Base-by-base conservation (phyloP, 2,888 invertebrate genomes). In the Campaea margaritaria region DNA sequence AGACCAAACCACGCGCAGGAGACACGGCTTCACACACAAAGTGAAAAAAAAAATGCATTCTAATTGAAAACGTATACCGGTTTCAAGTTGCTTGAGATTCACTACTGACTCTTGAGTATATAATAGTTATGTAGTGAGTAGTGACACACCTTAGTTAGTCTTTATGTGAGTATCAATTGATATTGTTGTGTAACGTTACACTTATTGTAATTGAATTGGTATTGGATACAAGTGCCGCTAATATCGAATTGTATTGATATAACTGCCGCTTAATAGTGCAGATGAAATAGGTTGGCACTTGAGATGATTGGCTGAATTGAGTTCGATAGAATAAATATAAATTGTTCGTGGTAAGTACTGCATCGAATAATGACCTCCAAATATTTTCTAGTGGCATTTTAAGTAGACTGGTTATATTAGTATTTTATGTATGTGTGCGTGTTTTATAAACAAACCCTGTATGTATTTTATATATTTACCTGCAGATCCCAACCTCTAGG, bases 161-260 rank as follows among this genome's bases (percentile, higher is more conserved):
- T 28, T 45, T 46, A 39, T 42, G 36, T 45, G 53, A 49, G 36
- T 28, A 62, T 12, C 57, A 67, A 58, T 64, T 75, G 72, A 79
- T 79, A 79, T 79, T 81, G 76, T 76, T 79, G 72, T 73, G 74
- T 75, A 73, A 79, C 71, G 65, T 74, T 72, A 73, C 74, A 74
- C 72, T 71, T 58, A 76, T 76, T 75, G 63, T 65, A 57, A 65
- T 67, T 59, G 58, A 54, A 54, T 59, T 21, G 55, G 50, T 46
- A 42, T 60, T 60, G 50, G 50, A 46, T 60, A 46, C 50, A 46
- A 58, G 48, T 54, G 54, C 46, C 45, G 45, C 28, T 46, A 54
- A 54, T 43, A 55, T 38, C 28, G 14, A 36, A 46, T 51, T 21
- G 43, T 41, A 41, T 48, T 31, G 39, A 16, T 48, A 43, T 44